Conservation (phyloP, 2,113 vertebrate species). For the Heterotilapia buettikoferi region DNA sequence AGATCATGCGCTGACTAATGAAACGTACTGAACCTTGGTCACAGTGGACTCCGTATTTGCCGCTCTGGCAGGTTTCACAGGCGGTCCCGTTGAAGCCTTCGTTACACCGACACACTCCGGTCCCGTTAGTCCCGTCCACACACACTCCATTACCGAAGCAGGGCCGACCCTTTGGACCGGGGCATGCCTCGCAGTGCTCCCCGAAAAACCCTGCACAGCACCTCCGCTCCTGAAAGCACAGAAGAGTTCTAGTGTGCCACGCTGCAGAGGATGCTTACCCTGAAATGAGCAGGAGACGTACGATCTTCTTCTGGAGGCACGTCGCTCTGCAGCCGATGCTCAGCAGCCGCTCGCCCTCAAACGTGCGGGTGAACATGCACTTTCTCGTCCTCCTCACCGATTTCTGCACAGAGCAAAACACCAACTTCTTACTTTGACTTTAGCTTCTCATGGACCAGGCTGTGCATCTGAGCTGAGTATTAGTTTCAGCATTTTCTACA, state of each 20-base stretch:
- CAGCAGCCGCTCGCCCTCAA: slow-evolving; percentile 45
- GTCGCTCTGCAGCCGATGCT: slow-evolving; percentile 72
- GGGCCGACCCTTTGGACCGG: slow-evolving; percentile 59
- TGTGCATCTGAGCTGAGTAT: background rate
- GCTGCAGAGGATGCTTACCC: background rate
- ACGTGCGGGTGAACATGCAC: slow-evolving; percentile 65
- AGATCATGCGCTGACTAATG: background rate
- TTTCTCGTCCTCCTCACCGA: background rate
- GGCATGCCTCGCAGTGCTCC: slow-evolving; percentile 84
- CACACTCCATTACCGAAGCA: slow-evolving; percentile 84
- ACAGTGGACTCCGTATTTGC: slow-evolving; percentile 80
- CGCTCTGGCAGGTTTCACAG: slow-evolving; percentile 78
- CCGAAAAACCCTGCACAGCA: slow-evolving; percentile 88
- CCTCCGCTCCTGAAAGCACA: slow-evolving; percentile 62
- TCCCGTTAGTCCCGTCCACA: slow-evolving; percentile 77
- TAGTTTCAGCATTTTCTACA: background rate
- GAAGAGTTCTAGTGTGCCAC: background rate
- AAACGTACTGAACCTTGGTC: slow-evolving; percentile 76
- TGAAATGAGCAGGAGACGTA: slow-evolving; percentile 41
- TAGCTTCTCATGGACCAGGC: background rate
- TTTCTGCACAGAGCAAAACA: slow-evolving; percentile 42
- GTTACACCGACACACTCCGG: slow-evolving; percentile 76
- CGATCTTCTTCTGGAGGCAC: slow-evolving; percentile 71
- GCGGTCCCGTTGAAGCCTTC: slow-evolving; percentile 78
- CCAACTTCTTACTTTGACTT: background rate